Conservation (phyloP, 2,797 vertebrate species). For the Neomorphus geoffroyi region DNA sequence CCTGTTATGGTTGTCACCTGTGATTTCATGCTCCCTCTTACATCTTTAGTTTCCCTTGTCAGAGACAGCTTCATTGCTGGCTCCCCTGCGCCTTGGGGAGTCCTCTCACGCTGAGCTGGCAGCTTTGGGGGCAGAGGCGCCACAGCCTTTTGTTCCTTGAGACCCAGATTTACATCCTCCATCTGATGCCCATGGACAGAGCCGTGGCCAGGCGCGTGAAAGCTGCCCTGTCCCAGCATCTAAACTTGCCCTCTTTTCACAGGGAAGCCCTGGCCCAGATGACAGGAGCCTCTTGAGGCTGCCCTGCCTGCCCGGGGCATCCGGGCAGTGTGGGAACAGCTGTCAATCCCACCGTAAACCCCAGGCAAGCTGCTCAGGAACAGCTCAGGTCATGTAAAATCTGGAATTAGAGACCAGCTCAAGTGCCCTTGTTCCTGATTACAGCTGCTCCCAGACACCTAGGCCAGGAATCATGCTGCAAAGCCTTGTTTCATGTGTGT, state of each 20-base stretch:
- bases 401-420: constrained; percentile 22
- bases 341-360: constrained; percentile 15
- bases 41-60: constrained; percentile 72
- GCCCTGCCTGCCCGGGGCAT: background rate
- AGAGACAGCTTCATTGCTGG: constrained; percentile 63
- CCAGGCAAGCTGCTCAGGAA: constrained; percentile 18
- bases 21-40: constrained; percentile 77
- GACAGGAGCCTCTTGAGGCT: background rate
- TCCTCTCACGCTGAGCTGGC: constrained; percentile 19
- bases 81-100: constrained; percentile 1
- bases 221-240: background rate
- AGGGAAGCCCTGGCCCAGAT: background rate
- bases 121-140: constrained; percentile 25
- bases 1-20: constrained; percentile 71
- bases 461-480: background rate
- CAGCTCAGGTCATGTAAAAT: constrained; percentile 34
- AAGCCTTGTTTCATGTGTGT: background rate
- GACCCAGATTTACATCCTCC: background rate
- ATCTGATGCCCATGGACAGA: background rate
- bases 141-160: background rate
- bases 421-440: background rate
- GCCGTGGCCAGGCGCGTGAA: rapidly evolving
- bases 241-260: background rate
- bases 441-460: background rate
- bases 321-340: rapidly evolving